Conservation (phyloP, 2,888 invertebrate species). For the Coenonympha glycerion region DNA sequence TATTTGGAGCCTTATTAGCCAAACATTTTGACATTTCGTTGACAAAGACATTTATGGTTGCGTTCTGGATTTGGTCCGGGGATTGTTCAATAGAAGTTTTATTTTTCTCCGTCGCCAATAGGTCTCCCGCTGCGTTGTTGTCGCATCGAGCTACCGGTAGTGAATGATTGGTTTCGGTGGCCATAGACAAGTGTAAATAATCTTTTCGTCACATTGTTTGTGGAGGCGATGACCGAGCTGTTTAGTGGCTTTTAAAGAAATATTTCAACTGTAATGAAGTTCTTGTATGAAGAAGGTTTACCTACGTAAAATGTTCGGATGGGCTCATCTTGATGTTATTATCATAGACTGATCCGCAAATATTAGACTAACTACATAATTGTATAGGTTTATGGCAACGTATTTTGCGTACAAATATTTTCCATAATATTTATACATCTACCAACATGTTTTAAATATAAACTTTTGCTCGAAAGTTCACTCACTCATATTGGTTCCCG, state of each 20-base stretch:
- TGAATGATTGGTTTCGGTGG: slow-evolving; percentile 70
- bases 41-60: slow-evolving; percentile 53
- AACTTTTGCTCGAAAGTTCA: too few relatives aligned
- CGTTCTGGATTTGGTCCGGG: slow-evolving; percentile 46
- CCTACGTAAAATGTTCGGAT: too few relatives aligned
- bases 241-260: slow-evolving; percentile 4
- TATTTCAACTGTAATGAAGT: background rate
- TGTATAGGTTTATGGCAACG: too few relatives aligned
- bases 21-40: slow-evolving; percentile 62
- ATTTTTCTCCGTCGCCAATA: slow-evolving; percentile 37
- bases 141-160: slow-evolving; percentile 61
- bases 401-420: too few relatives aligned
- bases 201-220: slow-evolving; percentile 41
- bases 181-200: slow-evolving; percentile 66
- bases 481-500: too few relatives aligned
- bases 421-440: too few relatives aligned
- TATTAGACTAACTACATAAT: too few relatives aligned
- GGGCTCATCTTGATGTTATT: too few relatives aligned
- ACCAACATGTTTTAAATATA: too few relatives aligned
- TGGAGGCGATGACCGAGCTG: slow-evolving; percentile 36
- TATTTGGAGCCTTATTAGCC: slow-evolving; percentile 53
- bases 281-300: too few relatives aligned
- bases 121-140: slow-evolving; percentile 54
- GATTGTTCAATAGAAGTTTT: slow-evolving; percentile 62
- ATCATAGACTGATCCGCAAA: too few relatives aligned